Conservation (phyloP, 2,888 invertebrate species). For the Tipula vernalis region DNA sequence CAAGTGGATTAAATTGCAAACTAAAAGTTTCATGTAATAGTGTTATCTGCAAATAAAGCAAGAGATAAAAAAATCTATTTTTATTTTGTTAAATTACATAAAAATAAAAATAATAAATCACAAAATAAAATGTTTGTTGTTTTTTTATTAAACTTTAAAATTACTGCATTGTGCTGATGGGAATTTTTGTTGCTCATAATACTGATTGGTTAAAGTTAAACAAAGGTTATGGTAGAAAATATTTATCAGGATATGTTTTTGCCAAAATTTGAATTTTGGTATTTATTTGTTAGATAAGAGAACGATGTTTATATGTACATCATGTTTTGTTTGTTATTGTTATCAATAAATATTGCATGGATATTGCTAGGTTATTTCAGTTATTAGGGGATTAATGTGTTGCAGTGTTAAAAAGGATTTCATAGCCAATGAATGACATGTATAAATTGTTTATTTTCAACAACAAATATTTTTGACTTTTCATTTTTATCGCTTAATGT, state of each 20-base stretch:
- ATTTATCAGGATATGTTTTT: not conserved
- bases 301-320: too few relatives aligned
- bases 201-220: not conserved
- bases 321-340: not conserved
- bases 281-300: not conserved
- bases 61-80: not conserved
- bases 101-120: not conserved
- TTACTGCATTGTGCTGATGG: conserved; percentile 14
- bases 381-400: too few relatives aligned
- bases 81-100: not conserved
- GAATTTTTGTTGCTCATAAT: not conserved
- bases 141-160: not conserved
- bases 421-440: too few relatives aligned
- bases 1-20: conserved; percentile 48
- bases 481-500: too few relatives aligned
- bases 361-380: not conserved
- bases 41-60: conserved; percentile 35
- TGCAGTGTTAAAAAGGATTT: too few relatives aligned
- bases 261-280: too few relatives aligned
- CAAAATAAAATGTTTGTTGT: not conserved
- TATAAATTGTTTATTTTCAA: too few relatives aligned
- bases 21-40: conserved; percentile 47
- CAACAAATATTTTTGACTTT: too few relatives aligned
- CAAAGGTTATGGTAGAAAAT: not conserved
- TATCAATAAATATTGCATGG: not conserved